phyloP scores from a whole-genome alignment of 2,797 vertebrate species.

The Arnoldichthys spilopterus region DNA sequence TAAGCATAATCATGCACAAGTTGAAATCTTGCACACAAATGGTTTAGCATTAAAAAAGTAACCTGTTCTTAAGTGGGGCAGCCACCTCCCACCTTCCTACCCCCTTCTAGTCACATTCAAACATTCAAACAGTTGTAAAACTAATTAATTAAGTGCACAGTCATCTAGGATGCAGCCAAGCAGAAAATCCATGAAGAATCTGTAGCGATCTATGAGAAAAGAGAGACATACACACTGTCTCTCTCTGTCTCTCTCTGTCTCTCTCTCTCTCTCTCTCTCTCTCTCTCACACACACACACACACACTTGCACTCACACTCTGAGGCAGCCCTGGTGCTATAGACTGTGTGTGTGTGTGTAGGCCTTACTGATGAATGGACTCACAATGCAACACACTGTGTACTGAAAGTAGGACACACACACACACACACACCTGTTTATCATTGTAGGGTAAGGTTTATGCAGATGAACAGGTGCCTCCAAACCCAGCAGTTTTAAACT shows the following conservation, averaged over 20 bases:
- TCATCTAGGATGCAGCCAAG: too few species aligned
- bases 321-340: not conserved
- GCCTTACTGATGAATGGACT: not conserved
- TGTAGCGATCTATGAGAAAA: too few species aligned
- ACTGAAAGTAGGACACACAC: conserved; percentile 20
- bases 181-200: too few species aligned
- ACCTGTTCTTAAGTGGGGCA: too few species aligned
- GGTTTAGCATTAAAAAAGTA: too few species aligned
- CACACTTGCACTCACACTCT: not conserved
- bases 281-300: not conserved
- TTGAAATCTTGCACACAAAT: too few species aligned
- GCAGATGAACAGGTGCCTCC: conserved; percentile 5
- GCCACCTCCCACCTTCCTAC: too few species aligned
- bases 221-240: not conserved
- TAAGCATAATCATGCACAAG: too few species aligned
- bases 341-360: not conserved
- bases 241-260: conserved; percentile 7
- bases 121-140: too few species aligned
- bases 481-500: not conserved
- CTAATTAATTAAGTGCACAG: too few species aligned
- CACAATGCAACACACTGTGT: not conserved
- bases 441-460: conserved; percentile 7
- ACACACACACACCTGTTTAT: conserved; percentile 31
- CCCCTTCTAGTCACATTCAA: too few species aligned
- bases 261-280: conserved; percentile 24